Evolutionary conservation across 2,888 invertebrate genomes (phyloP).

Genomic region (Herminia tarsipennalis): DNA sequence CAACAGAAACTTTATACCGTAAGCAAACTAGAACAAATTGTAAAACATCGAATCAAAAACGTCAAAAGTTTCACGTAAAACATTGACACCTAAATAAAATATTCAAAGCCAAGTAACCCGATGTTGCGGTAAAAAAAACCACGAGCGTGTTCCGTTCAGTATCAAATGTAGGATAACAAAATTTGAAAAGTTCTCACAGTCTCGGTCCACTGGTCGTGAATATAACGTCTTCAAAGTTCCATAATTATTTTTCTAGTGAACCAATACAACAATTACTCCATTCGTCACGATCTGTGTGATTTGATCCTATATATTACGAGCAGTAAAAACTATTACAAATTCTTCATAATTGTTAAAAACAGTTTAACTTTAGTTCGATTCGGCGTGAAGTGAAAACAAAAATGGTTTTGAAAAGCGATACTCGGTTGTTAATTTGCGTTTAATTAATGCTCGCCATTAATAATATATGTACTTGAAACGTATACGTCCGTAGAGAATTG

Average conservation of each 20-base stretch:
- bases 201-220: conserved; percentile 74
- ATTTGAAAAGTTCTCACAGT: conserved; percentile 80
- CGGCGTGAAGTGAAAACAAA: conserved; percentile 40
- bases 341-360: conserved; percentile 62
- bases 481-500: conserved; percentile 12
- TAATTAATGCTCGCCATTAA: conserved; percentile 25
- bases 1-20: not conserved
- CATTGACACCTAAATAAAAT: conserved; percentile 32
- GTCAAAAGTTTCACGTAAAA: conserved; percentile 17
- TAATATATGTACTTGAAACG: conserved; percentile 25
- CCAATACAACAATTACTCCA: conserved; percentile 80
- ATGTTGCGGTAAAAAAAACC: conserved; percentile 63
- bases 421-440: conserved; percentile 31
- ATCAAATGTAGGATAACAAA: conserved; percentile 78
- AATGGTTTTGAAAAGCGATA: conserved; percentile 25
- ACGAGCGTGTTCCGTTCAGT: conserved; percentile 66
- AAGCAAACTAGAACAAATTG: not conserved
- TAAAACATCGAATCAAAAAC: conserved; percentile 5
- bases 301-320: conserved; percentile 62
- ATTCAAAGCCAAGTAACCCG: conserved; percentile 47
- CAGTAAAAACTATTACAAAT: conserved; percentile 67
- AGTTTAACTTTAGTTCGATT: conserved; percentile 41
- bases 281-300: conserved; percentile 76
- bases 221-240: conserved; percentile 69
- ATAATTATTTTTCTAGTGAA: conserved; percentile 81